A percentile compares a stretch with the other conserved stretches of the same genome.
These are phyloP conservation scores for Romanogobio albipinnatus DNA, from an alignment of 2,113 vertebrate genomes.

Conservation along the genomic window DNA sequence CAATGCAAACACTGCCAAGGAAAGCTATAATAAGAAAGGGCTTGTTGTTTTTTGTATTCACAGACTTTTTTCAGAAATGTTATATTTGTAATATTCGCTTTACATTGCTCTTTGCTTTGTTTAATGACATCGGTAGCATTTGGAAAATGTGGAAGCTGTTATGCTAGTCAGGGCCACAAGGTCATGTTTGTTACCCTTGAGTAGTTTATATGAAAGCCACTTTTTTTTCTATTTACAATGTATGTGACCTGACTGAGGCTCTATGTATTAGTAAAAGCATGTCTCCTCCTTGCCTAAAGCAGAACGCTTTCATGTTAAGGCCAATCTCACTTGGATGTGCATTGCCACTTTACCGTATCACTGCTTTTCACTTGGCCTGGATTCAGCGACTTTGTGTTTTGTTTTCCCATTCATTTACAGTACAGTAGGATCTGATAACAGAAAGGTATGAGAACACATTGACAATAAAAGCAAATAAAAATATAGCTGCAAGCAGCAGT, in stretches of 20 bases:
- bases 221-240: background rate
- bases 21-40: background rate
- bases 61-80: background rate
- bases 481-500: too few species aligned
- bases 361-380: conserved; percentile 37
- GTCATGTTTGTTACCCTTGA: background rate
- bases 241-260: background rate
- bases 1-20: conserved; percentile 20
- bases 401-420: background rate
- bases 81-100: background rate
- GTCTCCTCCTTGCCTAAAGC: conserved; percentile 5
- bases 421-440: too few species aligned
- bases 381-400: background rate
- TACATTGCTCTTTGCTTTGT: background rate
- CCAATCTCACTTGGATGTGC: conserved; percentile 11
- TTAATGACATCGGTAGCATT: background rate
- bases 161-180: background rate
- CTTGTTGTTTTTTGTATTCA: background rate
- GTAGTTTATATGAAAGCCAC: background rate
- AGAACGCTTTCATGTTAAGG: background rate
- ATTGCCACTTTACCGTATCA: background rate
- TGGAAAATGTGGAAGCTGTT: background rate
- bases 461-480: too few species aligned
- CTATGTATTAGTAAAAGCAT: background rate
- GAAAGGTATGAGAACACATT: too few species aligned